Base-by-base conservation (phyloP, 2,888 invertebrate species). In the Tenthredo distinguenda region DNA sequence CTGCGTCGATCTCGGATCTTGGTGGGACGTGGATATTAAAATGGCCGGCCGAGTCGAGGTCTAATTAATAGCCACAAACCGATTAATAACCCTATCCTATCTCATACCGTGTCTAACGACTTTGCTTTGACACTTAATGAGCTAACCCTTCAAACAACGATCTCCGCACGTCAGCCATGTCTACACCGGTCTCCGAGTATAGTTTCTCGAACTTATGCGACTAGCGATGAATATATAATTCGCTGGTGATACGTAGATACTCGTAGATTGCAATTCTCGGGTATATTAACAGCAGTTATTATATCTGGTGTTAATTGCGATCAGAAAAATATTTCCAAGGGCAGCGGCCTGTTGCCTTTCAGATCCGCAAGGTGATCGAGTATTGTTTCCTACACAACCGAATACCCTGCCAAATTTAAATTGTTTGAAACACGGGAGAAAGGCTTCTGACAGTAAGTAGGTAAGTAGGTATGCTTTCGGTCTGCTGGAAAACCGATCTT, bases 301-400 rank as follows among this genome's bases (percentile, higher is more conserved):
- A 72, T 40, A n/a, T 43, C 43, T 21, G 26, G 77, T 31, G 50
- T 77, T 77, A 26, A 77, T 77, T 50, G 31, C 50, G 77, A 77
- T 50, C 31, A 50, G 50, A 26, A 55, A 77, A 34, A 10, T 50
- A 47, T 50, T 55, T 55, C n/a, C 77, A 50, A 77, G 77, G 77
- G 77, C 31, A 62, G 26, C 74, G 9, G 21, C 37, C 72, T 72
- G 72, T 77, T 50, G 50, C 77, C 77, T 77, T 77, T 50, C 77
- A 50, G 34, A 31, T 77, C 31, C 34, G 50, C 77, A 77, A 77
- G 77, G 77, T 47, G 50, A 77, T 77, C 77, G 31, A 77, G 50
- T 77, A 77, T 77, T 77, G 77, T 77, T 77, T 50, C 50, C 50
- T 21, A 15, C 40, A 40, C 21, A 50, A 31, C 77, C 34, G 50